Evolutionary conservation across 2,113 vertebrate species (phyloP).

Genomic region (Ceratotherium simum): DNA sequence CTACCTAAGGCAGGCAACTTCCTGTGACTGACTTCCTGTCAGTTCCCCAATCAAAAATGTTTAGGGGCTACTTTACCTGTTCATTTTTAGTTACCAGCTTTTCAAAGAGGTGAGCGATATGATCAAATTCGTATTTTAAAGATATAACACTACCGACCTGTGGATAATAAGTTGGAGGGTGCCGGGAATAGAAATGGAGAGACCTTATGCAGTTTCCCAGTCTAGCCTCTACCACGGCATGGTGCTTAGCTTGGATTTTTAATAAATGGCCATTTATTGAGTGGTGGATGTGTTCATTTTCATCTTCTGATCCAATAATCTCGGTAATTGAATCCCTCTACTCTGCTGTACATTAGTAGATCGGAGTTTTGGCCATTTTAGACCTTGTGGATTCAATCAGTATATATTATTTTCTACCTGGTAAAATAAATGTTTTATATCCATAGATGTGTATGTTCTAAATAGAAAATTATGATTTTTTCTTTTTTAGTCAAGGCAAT

Average conservation of each 20-base stretch:
- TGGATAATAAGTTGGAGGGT: not conserved
- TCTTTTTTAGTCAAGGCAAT: not conserved
- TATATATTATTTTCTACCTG: slow-evolving; percentile 14
- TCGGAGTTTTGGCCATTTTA: slow-evolving; percentile 13
- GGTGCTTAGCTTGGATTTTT: slow-evolving; percentile 28
- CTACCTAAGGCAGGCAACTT: not conserved
- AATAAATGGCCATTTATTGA: not conserved
- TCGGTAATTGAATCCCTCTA: not conserved
- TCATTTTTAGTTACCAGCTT: not conserved
- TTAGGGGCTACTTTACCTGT: not conserved
- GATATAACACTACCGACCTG: not conserved
- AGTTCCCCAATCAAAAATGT: not conserved
- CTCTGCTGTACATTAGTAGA: not conserved
- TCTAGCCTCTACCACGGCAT: not conserved
- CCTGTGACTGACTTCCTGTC: not conserved
- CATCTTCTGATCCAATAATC: not conserved
- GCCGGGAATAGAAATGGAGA: not conserved
- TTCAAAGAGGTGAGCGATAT: not conserved
- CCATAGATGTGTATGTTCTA: not conserved
- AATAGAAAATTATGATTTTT: not conserved
- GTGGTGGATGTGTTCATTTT: not conserved
- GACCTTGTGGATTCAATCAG: not conserved
- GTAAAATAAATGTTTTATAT: slow-evolving; percentile 1
- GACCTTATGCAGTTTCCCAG: not conserved
- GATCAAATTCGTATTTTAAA: not conserved